Percentiles rank a stretch among this genome's conserved stretches.
Evolutionary conservation across 2,113 vertebrate species (phyloP).

Genomic region (Antechinus flavipes): DNA sequence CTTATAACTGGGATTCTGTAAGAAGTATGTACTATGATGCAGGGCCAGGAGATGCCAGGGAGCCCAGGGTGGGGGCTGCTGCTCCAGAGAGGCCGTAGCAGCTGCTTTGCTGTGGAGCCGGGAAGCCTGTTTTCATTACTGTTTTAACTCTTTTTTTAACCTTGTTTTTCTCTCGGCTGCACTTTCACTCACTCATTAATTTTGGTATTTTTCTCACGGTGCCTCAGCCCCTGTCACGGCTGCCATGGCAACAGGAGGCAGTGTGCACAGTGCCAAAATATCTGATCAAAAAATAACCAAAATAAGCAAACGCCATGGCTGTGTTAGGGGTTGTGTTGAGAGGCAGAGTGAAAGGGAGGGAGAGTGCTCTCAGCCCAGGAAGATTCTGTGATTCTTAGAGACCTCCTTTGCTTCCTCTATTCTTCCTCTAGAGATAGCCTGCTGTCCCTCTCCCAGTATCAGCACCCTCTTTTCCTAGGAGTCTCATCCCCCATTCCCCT

Average conservation of each 20-base stretch:
- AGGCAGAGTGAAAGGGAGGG: constrained; percentile 26
- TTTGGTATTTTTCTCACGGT: constrained; percentile 92
- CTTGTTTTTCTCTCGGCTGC: constrained; percentile 88
- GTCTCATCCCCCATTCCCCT: constrained; percentile 1
- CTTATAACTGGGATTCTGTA: neutral
- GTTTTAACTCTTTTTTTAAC: constrained; percentile 90
- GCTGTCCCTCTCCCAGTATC: constrained; percentile 60
- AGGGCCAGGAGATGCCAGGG: constrained; percentile 67
- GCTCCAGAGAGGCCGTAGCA: constrained; percentile 68
- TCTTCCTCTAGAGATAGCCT: constrained; percentile 50
- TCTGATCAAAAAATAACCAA: constrained; percentile 91
- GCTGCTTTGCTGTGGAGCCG: constrained; percentile 80
- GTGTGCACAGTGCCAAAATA: constrained; percentile 89
- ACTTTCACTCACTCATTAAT: constrained; percentile 91
- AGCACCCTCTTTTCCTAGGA: constrained; percentile 36
- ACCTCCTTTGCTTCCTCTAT: neutral
- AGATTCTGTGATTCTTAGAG: constrained; percentile 39
- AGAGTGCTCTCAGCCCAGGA: constrained; percentile 51
- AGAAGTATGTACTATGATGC: neutral
- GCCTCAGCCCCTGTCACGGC: constrained; percentile 90
- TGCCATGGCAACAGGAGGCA: constrained; percentile 90
- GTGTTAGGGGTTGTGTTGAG: constrained; percentile 30
- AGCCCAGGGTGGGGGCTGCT: constrained; percentile 51
- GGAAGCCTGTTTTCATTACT: constrained; percentile 86
- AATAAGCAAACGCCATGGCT: constrained; percentile 86